Percentiles rank a stretch among this genome's conserved stretches.
Conservation (phyloP, 1,140 invertebrate species). For the Drosophila persimilis region DNA sequence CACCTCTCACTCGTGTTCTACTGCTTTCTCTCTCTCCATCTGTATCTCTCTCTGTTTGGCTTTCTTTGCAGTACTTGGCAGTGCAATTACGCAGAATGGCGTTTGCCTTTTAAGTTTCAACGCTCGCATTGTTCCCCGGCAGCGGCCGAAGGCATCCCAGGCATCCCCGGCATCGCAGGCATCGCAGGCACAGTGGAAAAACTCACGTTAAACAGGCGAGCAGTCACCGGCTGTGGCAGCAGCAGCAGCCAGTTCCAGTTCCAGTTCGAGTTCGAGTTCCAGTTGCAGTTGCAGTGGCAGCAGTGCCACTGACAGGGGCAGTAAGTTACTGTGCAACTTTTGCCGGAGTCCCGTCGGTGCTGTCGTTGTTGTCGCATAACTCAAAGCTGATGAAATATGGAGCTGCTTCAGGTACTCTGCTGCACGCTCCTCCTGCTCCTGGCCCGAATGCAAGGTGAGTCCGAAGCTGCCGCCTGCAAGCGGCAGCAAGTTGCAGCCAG, state of each 20-base stretch:
- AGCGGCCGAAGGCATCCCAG: background rate
- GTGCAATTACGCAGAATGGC: constrained; percentile 62
- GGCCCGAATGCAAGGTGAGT: constrained; percentile 76
- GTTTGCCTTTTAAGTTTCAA: constrained; percentile 52
- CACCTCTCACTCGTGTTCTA: constrained; percentile 30
- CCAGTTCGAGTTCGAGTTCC: no score
- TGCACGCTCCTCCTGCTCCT: constrained; percentile 73
- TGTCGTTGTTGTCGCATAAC: constrained; percentile 43
- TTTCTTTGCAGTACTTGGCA: constrained; percentile 51
- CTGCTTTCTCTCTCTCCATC: background rate
- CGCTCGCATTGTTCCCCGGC: constrained; percentile 19
- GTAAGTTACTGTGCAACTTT: constrained; percentile 55
- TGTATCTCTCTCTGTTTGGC: background rate
- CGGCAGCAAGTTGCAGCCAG: no score
- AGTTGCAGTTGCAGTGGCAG: background rate
- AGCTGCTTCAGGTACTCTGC: constrained; percentile 69
- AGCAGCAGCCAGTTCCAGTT: no score
- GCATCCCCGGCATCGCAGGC: constrained; percentile 5
- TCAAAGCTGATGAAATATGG: constrained; percentile 69
- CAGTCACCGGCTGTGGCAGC: background rate
- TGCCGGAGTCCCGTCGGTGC: constrained; percentile 29
- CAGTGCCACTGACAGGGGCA: constrained; percentile 43
- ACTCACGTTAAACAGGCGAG: constrained; percentile 41
- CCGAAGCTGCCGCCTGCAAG: background rate
- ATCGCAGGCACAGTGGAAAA: constrained; percentile 40